Base-by-base conservation (phyloP, 2,888 invertebrate species). In the Eugnorisma glareosa region DNA sequence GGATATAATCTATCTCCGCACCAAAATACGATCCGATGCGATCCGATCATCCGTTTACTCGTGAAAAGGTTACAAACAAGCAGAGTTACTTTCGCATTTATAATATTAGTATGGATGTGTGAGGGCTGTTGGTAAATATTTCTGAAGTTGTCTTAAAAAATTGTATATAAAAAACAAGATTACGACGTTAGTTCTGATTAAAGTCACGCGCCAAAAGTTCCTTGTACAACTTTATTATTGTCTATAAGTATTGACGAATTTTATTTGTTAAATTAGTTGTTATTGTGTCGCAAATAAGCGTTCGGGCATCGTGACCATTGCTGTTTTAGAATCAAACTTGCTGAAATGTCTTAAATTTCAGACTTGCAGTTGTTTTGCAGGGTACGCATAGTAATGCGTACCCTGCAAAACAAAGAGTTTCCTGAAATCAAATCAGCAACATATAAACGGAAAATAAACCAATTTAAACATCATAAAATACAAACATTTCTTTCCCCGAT, bases 401-500 rank as follows among this genome's bases (percentile, higher is more conserved):
- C n/a, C n/a, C 15, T 64, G 15, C 15, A 64, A 40, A 64, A 64
- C 40, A 64, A 64, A 11, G 4, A 54, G 5, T n/a, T 31, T n/a
- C 2, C 18, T 13, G 15, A 63, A 77, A 51, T 4, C 1, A 37
- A 37, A 74, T 43, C 4, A 31, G 31, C 18, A 3, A 15, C 15
- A 35, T 48, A 0, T 51, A 43, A 63, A 77, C 24, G 45, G 18
- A 72, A 35, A 66, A 73, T 1, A 67, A 43, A 31, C 7, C 15
- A 43, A 37, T 59, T n/a, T 18, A 45, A 24, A 10, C 40, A 6
- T 21, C 45, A 4, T 7, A 51, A 43, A 59, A 43, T 59, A 10
- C 7, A 57, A 57, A 64, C 35, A 68, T 35, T 75, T 43, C 28
- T 24, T 73, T 45, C 4, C n/a, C 48, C 24, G 67, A 66, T 68